Evolutionary conservation across 2,888 invertebrate species (phyloP), one percentile per base, ranked within the genome.

Genomic region (Apodemia zela): DNA sequence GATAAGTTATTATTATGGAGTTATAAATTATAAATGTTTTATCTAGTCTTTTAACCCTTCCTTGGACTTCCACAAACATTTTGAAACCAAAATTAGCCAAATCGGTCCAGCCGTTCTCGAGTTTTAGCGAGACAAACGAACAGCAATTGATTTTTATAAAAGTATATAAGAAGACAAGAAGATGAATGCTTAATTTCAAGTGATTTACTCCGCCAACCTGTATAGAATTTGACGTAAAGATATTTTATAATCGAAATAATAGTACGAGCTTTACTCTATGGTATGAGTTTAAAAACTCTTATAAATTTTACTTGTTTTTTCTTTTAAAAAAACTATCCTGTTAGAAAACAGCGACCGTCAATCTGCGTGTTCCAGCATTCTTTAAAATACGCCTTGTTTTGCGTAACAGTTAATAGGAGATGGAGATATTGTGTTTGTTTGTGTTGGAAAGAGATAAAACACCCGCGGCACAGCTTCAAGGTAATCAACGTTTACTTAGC

Each of bases 401-500:
- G 73, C 74, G 74, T 75, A 75, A 75, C 70, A 65, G 67, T 75
- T 69, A 68, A 80, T 88, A 59, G 71, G 77, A 74, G 84, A 88
- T 47, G 66, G 69, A 62, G 45, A 75, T 78, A 81, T 62, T 15
- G 10, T 17, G 59, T 51, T 21, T 2, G 21, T 33, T 25, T 62
- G 57, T 29, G 78, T 59, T 57, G 58, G 77, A 85, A 69, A 63
- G 75, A 70, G 83, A 84, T 60, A 62, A 73, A 67, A 49, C 62
- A 65, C 69, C 72, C 67, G 71, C 75, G 74, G 75, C 77, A 78
- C 73, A 76, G 76, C 78, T 79, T 89, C 89, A 90, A 90, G 89
- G 89, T 78, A 85, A 90, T 79, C 89, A 80, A 89, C 89, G 89
- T 88, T 89, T 88, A 85, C 87, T 81, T 76, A 69, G 65, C 64